Base-by-base conservation (phyloP, 2,888 invertebrate genomes). In the Yponomeuta plumbellus region DNA sequence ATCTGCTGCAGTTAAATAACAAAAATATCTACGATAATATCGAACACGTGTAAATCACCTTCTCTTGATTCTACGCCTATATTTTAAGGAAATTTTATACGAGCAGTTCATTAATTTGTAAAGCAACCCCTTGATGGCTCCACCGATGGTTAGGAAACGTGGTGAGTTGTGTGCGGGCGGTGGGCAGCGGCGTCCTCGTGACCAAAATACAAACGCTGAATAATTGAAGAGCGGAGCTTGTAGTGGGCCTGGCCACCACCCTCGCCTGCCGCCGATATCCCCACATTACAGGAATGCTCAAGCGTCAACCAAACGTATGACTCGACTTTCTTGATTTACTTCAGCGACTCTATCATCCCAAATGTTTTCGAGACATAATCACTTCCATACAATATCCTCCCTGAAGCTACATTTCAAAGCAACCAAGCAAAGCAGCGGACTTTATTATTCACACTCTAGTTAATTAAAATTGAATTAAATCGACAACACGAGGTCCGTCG, bases 181-280 rank as follows among this genome's bases (percentile, higher is more conserved):
- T 74, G 76, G 73, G 72, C 72, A 75, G 72, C n/a, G 70, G 70
- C 79, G 88, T 81, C 87, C 87, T 84, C 87, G 84, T 86, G 86
- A 86, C 88, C 86, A 88, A 87, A 89, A 88, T 89, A 89, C 85
- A 80, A 77, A 79, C 74, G 74, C 73, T 89, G 88, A 89, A 89
- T 90, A 83, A 89, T 89, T 86, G 80, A 89, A 66, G 52, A 20
- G 59, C 40, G 64, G 64, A 22, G 21, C 40, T 20, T 17, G 73
- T 73, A 75, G 71, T 73, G 78, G 72, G 71, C 80, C 80, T 74
- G 80, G 65, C 70, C 69, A 69, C 21, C 66, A n/a, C 66, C 22
- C 56, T 23, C 57, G 57, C 59, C 70, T 76, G 44, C 44, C 17
- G 44, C 13, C 44, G 44, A 2, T 17, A 52, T 52, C 44, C 17